A percentile compares a stretch with the other conserved stretches of the same genome.
Conservation (phyloP, 2,888 invertebrate genomes). For the Dasypogon diadema region DNA sequence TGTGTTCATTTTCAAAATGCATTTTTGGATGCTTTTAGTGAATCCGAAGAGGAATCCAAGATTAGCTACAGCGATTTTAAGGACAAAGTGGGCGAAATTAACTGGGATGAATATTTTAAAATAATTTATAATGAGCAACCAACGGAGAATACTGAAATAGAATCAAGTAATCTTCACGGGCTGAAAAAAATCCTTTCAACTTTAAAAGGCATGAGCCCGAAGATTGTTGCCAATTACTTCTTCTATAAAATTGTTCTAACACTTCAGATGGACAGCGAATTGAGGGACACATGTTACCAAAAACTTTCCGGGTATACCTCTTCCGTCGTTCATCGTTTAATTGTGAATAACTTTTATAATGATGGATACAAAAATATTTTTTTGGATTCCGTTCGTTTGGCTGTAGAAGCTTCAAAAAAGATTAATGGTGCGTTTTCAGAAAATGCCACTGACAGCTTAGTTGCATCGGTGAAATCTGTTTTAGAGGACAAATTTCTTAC, state of each 20-base stretch:
- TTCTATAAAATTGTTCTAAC: not conserved
- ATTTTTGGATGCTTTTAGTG: not conserved
- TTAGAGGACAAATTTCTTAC: not conserved
- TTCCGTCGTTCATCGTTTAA: not conserved
- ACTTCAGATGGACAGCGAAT: not conserved
- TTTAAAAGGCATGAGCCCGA: not conserved
- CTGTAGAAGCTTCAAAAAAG: not conserved
- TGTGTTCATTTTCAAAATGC: not conserved
- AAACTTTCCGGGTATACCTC: not conserved
- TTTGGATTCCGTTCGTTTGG: not conserved
- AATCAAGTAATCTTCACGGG: not conserved
- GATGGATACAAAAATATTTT: not conserved
- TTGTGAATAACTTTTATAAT: not conserved
- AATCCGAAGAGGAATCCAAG: not conserved
- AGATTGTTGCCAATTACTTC: not conserved
- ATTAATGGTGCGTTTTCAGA: not conserved
- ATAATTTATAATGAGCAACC: not conserved
- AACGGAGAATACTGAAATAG: not conserved
- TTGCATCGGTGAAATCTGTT: not conserved
- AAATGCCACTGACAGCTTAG: not conserved
- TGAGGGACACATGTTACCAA: not conserved
- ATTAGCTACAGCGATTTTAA: not conserved
- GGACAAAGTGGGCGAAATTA: not conserved
- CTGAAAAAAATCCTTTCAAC: not conserved
- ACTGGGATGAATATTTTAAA: not conserved